Percentiles rank a stretch among this genome's conserved stretches.
phyloP scores from a whole-genome alignment of 2,113 vertebrate genomes.

The Clinocottus analis region DNA sequence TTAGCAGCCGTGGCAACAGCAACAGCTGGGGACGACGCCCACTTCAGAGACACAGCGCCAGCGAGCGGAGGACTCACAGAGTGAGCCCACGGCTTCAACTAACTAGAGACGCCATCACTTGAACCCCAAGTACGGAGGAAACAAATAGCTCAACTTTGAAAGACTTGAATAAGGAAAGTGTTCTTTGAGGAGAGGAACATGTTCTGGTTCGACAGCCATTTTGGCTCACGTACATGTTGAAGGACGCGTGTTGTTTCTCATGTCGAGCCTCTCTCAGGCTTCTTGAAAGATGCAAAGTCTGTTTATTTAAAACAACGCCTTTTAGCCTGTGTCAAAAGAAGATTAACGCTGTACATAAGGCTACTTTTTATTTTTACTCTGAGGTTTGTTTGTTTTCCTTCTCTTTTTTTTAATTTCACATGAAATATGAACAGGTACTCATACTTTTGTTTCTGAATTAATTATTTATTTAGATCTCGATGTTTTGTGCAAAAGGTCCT shows the following conservation, averaged over 20 bases:
- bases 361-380: conserved; percentile 77
- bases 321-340: conserved; percentile 85
- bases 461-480: conserved; percentile 83
- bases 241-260: conserved; percentile 80
- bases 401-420: conserved; percentile 76
- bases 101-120: conserved; percentile 79
- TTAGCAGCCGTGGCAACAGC: conserved; percentile 84
- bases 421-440: conserved; percentile 83
- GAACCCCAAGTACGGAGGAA: conserved; percentile 69
- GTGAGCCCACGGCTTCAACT: conserved; percentile 66
- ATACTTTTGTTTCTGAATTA: conserved; percentile 77
- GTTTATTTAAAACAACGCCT: conserved; percentile 86
- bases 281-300: conserved; percentile 86
- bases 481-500: conserved; percentile 84
- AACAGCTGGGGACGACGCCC: conserved; percentile 50
- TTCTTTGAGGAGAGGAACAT: conserved; percentile 68
- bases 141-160: conserved; percentile 23
- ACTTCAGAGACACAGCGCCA: conserved; percentile 71
- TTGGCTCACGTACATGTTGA: conserved; percentile 66
- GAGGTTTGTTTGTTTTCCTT: conserved; percentile 59
- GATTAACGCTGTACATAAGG: conserved; percentile 84
- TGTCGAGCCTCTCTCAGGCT: conserved; percentile 85
- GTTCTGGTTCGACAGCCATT: conserved; percentile 67
- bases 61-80: conserved; percentile 72
- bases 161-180: conserved; percentile 64